Evolutionary conservation across 2,888 invertebrate species (phyloP).

Genomic region (Phragmatobia fuliginosa): DNA sequence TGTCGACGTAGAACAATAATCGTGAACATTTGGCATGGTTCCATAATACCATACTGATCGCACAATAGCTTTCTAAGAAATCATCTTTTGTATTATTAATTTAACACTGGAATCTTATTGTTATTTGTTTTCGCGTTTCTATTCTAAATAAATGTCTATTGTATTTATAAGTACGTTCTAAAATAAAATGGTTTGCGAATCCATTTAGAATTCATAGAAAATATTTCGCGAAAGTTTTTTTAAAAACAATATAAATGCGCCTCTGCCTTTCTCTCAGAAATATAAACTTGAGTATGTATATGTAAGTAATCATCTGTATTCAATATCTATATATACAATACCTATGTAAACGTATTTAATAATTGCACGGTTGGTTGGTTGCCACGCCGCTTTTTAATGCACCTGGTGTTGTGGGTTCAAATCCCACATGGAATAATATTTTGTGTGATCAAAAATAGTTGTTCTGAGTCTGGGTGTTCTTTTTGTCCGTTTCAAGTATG

Average conservation of each 20-base stretch:
- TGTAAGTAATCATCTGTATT: too few species aligned
- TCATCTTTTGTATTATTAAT: conserved; percentile 24
- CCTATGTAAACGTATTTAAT: too few species aligned
- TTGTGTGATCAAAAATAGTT: too few species aligned
- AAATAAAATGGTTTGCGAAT: neutral
- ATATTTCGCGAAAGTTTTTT: neutral
- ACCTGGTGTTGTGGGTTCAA: too few species aligned
- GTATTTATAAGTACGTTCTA: neutral
- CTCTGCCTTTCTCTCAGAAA: too few species aligned
- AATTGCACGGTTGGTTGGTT: too few species aligned
- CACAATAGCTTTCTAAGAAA: conserved; percentile 46
- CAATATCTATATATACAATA: too few species aligned
- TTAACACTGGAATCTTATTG: conserved; percentile 38
- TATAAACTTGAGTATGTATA: too few species aligned
- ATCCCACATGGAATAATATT: too few species aligned
- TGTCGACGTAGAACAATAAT: conserved; percentile 4
- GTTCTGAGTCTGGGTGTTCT: too few species aligned
- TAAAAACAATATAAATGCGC: neutral
- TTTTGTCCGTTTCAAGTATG: too few species aligned
- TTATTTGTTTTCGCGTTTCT: conserved; percentile 34
- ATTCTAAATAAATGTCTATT: conserved; percentile 18
- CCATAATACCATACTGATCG: conserved; percentile 41
- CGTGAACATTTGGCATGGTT: conserved; percentile 44
- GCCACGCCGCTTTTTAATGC: too few species aligned
- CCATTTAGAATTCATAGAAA: neutral